phyloP scores from a whole-genome alignment of 2,888 invertebrate genomes.

The Brachyptera putata region DNA sequence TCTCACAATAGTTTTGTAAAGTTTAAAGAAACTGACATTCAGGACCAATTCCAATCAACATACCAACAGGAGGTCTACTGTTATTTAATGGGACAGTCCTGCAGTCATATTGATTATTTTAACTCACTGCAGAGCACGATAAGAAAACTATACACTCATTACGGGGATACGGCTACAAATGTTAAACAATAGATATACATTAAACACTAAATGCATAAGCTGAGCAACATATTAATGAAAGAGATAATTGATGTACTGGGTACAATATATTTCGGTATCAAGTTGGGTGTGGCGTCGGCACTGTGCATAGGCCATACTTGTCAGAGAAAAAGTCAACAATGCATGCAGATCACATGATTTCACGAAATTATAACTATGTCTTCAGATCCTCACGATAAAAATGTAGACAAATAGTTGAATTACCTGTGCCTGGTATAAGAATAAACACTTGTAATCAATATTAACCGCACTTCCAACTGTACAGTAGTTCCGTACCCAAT shows the following conservation, averaged over 20 bases:
- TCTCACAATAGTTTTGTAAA: too few relatives aligned
- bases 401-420: neutral
- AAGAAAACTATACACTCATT: too few relatives aligned
- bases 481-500: neutral
- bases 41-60: too few relatives aligned
- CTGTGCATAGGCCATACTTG: neutral
- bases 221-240: too few relatives aligned
- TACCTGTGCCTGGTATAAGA: neutral
- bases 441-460: neutral
- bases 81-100: neutral
- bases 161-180: too few relatives aligned
- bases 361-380: neutral
- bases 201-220: too few relatives aligned
- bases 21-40: too few relatives aligned
- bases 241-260: too few relatives aligned
- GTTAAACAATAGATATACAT: too few relatives aligned
- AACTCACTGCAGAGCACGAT: neutral
- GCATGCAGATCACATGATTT: neutral
- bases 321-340: neutral
- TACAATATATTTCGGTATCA: too few relatives aligned
- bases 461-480: neutral
- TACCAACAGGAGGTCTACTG: neutral
- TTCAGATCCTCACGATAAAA: too few relatives aligned
- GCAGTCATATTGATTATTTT: neutral
- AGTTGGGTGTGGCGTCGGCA: constrained; percentile 5